Evolutionary conservation across 2,113 vertebrate species (phyloP), one percentile per base, ranked within the genome.

Genomic region (Coptodon bakossiorum): DNA sequence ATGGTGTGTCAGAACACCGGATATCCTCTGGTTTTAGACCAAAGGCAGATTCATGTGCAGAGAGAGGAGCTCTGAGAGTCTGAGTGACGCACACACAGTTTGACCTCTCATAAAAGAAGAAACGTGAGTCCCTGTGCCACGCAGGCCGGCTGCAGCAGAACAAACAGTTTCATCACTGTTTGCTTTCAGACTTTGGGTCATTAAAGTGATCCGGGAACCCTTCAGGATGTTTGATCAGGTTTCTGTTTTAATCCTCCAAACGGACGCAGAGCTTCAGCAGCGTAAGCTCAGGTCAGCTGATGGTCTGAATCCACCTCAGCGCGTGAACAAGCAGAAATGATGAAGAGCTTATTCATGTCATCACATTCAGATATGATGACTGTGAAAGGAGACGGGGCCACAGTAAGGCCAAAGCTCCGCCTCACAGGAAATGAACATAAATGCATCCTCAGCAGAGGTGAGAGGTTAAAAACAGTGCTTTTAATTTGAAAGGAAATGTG

Each of bases 181-280:
- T 76, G 43, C 71, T 31, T 31, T 50, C 14, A 5, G 16, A 31
- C 14, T 19, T 6, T 1, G 16, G 71, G 16, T 76, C 0, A 50
- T 50, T 19, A 12, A 48, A 19, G 43, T 7, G 43, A 19, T 48
- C 71, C 24, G 3, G 43, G 71, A 50, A 7, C 16, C 5, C 24
- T 76, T 7, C 43, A 13, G 71, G 43, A 78, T 78, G 71, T 50
- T 78, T 50, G 43, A 14, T 0, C 12, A 4, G 36, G 34, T 14
- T 11, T 73, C 13, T 45, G 22, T 3, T 73, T 27, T 24, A 16
- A 24, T 4, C 16, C 3, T 19, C 24, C 13, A 45, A 27, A 73
- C 7, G 22, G 68, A 27, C 13, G 4, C 38, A 10, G 24, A 48
- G 14, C 4, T 0, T 0, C 38, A 9, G 38, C 66, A 6, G 38